A percentile compares a stretch with the other conserved stretches of the same genome.
Evolutionary conservation across 2,888 invertebrate genomes (phyloP).

Genomic region (Drosophila helvetica): DNA sequence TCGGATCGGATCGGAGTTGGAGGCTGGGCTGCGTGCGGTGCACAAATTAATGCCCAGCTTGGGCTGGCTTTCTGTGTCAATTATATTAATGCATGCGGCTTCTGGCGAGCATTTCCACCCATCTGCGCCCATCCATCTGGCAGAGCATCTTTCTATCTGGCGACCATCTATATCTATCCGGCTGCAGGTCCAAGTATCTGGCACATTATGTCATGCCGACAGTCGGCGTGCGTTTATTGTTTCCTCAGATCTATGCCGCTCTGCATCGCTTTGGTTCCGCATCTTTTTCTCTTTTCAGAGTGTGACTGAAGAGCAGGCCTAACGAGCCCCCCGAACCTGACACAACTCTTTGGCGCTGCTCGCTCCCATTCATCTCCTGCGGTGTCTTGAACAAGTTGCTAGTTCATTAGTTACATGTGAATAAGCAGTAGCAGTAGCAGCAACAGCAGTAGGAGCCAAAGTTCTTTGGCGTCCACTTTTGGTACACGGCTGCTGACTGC

Average conservation of each 20-base stretch:
- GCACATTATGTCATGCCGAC: constrained; percentile 56
- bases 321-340: constrained; percentile 13
- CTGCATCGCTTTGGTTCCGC: constrained; percentile 27
- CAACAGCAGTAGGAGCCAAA: not conserved
- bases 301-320: constrained; percentile 35
- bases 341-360: constrained; percentile 1
- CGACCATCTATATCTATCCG: constrained; percentile 27
- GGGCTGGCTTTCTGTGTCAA: constrained; percentile 74
- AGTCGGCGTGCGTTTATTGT: constrained; percentile 60
- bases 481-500: constrained; percentile 11
- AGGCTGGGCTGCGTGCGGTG: constrained; percentile 63
- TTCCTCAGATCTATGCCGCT: constrained; percentile 63
- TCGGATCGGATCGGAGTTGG: constrained; percentile 10
- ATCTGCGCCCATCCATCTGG: constrained; percentile 17
- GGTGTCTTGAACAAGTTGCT: constrained; percentile 43
- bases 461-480: constrained; percentile 18
- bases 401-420: constrained; percentile 34
- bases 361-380: constrained; percentile 47
- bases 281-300: constrained; percentile 23
- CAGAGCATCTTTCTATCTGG: constrained; percentile 31
- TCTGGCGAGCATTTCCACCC: constrained; percentile 51
- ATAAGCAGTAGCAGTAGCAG: not conserved
- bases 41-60: constrained; percentile 65
- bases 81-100: constrained; percentile 75
- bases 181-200: constrained; percentile 40